Evolutionary conservation across 2,888 invertebrate species (phyloP), one percentile per base, ranked within the genome.

Genomic region (Nemapogon koenigi): DNA sequence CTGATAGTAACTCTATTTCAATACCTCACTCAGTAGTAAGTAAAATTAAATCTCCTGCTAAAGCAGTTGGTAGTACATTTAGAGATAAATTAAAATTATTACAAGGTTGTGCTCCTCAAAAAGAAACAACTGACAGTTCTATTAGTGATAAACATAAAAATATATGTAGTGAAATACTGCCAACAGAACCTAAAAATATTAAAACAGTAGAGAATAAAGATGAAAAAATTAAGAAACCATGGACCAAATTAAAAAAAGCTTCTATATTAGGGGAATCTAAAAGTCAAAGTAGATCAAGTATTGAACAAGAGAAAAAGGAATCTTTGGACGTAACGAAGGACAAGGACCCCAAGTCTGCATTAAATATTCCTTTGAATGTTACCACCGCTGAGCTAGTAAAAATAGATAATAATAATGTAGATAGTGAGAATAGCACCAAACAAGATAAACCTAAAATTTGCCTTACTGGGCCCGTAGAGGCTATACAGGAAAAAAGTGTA

Each of bases 181-280:
- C 67, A 16, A 47, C 55, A 42, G 68, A 70, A 68, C 42, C 69
- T 35, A 62, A 58, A 48, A 43, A 52, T 18, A 49, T 53, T 17
- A 73, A 69, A 49, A 48, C 17, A 17, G 64, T 62, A 50, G 71
- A 70, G 33, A 43, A 43, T 22, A 40, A 46, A 15, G 71, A 72
- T 31, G 48, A 59, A 8, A 80, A 65, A 49, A 63, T 51, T 32
- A 86, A 83, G 53, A 86, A 84, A 49, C 86, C 88, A 2, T 91
- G 91, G 91, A 83, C 83, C 10, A 89, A 89, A 70, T 69, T 91
- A 29, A 91, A 90, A 59, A 85, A 89, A 57, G 91, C 91, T 10
- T 76, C 84, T 25, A 84, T 85, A 46, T 66, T 83, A 49, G 78
- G 83, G 26, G 83, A 78, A 38, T 58, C 76, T 18, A 78, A 76